Evolutionary conservation across 2,113 vertebrate species (phyloP), one percentile per base, ranked within the genome.

Genomic region (Genyomyrus donnyi): DNA sequence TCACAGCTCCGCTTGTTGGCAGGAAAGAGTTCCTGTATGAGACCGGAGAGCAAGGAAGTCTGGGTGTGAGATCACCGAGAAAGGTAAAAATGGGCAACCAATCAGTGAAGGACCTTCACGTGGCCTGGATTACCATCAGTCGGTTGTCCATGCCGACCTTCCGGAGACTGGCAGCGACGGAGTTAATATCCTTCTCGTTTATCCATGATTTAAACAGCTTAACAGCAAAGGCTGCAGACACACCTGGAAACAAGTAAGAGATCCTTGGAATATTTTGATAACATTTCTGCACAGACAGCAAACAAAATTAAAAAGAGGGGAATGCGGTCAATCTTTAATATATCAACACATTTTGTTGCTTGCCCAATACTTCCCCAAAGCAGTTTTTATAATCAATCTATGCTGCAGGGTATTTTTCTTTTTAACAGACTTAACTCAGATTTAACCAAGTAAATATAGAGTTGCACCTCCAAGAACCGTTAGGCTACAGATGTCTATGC

Each of bases 121-220:
- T 52, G 8, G 5, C 27, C 19, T 15, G 13, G 83, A 56, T 91
- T 93, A 99, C 98, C 98, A 99, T 98, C 93, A 99, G 95, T 92
- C 98, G 96, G 94, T 99, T 99, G 93, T 99, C 98, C 98, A 99
- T 99, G 93, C 98, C 97, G 45, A 99, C 98, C 96, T 98, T 99
- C 87, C 98, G 97, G 93, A 99, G 98, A 91, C 96, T 97, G 92
- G 89, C 96, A 91, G 98, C 98, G 46, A 99, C 98, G 24, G 98
- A 98, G 93, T 99, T 99, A 93, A 99, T 99, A 94, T 99, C 98
- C 93, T 97, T 99, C 94, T 99, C 98, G 53, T 98, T 97, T 94
- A 99, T 99, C 98, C 98, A 99, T 0, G 98, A 97, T 94, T 99
- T 99, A 94, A 99, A 99, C 90, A 99, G 96, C 93, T 99, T 99